phyloP scores from a whole-genome alignment of 2,888 invertebrate species.

The Ptychoptera albimana region DNA sequence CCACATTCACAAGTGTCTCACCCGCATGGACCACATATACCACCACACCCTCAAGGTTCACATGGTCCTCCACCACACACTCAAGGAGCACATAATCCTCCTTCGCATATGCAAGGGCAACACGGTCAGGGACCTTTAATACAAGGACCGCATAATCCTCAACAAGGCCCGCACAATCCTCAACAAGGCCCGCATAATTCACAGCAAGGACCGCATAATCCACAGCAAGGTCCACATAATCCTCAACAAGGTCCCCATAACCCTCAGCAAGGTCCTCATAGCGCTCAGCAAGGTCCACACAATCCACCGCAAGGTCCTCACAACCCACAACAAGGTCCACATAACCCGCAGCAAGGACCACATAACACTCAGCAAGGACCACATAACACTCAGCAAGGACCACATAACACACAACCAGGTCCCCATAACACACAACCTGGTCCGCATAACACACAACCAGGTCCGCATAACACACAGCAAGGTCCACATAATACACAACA shows the following conservation, averaged over 20 bases:
- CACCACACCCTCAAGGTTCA: not conserved
- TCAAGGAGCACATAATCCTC: not conserved
- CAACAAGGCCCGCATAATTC: conserved; percentile 14
- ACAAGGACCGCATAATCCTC: conserved; percentile 12
- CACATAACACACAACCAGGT: conserved; percentile 15
- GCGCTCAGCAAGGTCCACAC: conserved; percentile 16
- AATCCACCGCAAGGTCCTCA: conserved; percentile 19
- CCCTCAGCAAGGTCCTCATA: conserved; percentile 12
- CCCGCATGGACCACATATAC: not conserved
- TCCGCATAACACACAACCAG: conserved; percentile 14
- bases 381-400: conserved; percentile 14
- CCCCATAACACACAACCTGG: conserved; percentile 14
- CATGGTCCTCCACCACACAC: not conserved
- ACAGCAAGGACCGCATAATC: conserved; percentile 26
- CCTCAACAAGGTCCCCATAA: conserved; percentile 18
- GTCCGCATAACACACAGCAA: conserved; percentile 18
- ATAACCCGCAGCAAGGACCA: conserved; percentile 12
- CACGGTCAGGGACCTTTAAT: not conserved
- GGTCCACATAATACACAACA: conserved; percentile 19
- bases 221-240: conserved; percentile 15
- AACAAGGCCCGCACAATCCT: conserved; percentile 11
- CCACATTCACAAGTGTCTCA: not conserved
- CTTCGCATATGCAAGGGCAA: not conserved
- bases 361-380: conserved; percentile 15
- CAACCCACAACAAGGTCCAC: conserved; percentile 15